Evolutionary conservation across 2,113 vertebrate species (phyloP), one percentile per base, ranked within the genome.

Genomic region (Probosciger aterrimus): DNA sequence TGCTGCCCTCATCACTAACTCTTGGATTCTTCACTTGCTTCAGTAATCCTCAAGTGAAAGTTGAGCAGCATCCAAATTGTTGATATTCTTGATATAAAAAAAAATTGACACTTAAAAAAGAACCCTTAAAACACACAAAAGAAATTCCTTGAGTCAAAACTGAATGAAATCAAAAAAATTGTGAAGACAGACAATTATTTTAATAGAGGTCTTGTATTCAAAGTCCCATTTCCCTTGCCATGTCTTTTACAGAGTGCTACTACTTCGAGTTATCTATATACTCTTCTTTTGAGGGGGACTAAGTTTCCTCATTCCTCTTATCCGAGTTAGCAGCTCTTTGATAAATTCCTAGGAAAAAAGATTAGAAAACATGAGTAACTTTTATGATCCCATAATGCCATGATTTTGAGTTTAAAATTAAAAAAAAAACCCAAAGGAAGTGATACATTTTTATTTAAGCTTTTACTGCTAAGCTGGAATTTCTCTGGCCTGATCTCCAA

Each of bases 271-370:
- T 96, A 94, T 90, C 99, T 98, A 99, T 98, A 99, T 95, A 92
- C 98, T 98, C 97, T 99, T 99, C 98, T 99, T 99, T 86, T 99
- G 98, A 7, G 99, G 99, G 81, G 99, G 99, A 65, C 98, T 99
- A 94, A 99, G 98, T 97, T 99, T 99, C 86, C 99, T 98, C 99
- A 99, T 99, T 96, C 99, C 99, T 98, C 98, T 99, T 98, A 99
- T 99, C 98, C 99, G 98, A 96, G 98, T 97, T 73, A 99, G 98
- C 97, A 99, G 98, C 96, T 99, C 99, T 91, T 98, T 98, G 96
- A 99, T 98, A 96, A 99, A 99, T 94, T 98, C 98, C 99, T 99
- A 95, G 50, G 35, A 69, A 75, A 70, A 81, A 67, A 94, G 69
- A 95, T 77, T 52, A 96, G 83, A 96, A 92, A 86, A 94, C 50